Evolutionary conservation across 2,888 invertebrate species (phyloP), one percentile per base, ranked within the genome.

Genomic region (Dioctria linearis): DNA sequence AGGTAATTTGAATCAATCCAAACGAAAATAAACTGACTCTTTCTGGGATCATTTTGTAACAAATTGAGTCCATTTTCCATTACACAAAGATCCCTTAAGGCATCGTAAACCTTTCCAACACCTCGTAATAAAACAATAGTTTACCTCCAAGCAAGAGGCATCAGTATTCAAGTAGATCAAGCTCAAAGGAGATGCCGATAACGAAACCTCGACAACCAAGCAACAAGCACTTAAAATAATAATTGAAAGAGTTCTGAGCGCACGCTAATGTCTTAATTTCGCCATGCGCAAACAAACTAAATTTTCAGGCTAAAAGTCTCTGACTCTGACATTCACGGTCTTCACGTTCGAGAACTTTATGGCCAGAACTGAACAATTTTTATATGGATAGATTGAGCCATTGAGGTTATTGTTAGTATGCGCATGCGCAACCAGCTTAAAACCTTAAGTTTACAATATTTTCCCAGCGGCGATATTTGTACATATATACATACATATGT

Each of bases 21-120:
- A n/a, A 54, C 37, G 59, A 42, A 57, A 73, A 57, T 57, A 40
- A 13, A 57, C 40, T 6, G 57, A 39, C 40, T 4, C n/a, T 54
- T 54, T 54, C 54, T 54, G 54, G 11, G 42, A 37, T 57, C 73
- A 57, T 42, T 73, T 57, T 73, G 61, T 73, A 73, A 73, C 73
- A 73, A 73, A 73, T 73, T 73, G 73, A 73, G 73, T 59, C 13
- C 40, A 76, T 63, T 63, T 79, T 67, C 79, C 79, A 79, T 79
- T 79, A 79, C 57, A 66, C 79, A 67, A 43, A 59, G 40, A 40
- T 79, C 69, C 79, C 67, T 51, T 42, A 46, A 43, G 79, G 67
- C 67, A 80, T 80, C 73, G 54, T 80, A 80, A 80, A 80, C 80
- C 73, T 80, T 80, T 80, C 73, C 65, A 80, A 80, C 80, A 80